Base-by-base conservation (phyloP, 1,140 invertebrate species). In the Listronotus bonariensis region DNA sequence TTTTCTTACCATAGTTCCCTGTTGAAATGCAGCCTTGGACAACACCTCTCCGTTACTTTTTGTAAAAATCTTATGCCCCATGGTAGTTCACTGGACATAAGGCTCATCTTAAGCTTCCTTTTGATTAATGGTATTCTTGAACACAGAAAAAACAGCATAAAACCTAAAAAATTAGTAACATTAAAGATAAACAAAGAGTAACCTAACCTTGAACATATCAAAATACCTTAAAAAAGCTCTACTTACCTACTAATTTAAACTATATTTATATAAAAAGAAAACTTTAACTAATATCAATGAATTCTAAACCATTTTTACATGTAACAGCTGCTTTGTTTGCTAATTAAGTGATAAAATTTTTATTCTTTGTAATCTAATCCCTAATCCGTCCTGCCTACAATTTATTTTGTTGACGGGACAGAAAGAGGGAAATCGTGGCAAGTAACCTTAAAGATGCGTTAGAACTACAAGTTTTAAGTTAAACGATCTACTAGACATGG, bases 1-100 rank as follows among this genome's bases (percentile, higher is more conserved):
- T n/a, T 10, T 42, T 78, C 78, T 78, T 71, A 85, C 85, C 84
- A 87, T 74, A 79, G 68, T 70, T 87, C 77, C 68, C 83, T 81
- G 75, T 88, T 87, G 36, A 84, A 78, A 68, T 82, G 81, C 26
- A 81, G 72, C 36, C 83, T 74, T 10, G 82, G 82, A 69, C 83
- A 87, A 32, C 80, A 83, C 68, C 74, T 81, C 6, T 72, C 74
- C 5, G 76, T 78, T 4, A 83, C 51, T 62, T 77, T 82, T 62
- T 86, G 82, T 32, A 87, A 59, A 46, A 78, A 68, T 70, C 76
- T 79, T 1, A 87, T 68, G 17, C 86, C 87, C 52, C 82, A 75
- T 18, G 86, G 87, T 31, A 84, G 77, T 60, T 87, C 84, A 48
- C 61, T 61, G 26, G 15, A 52, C 15, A 55, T 41, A 18, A 66